Evolutionary conservation across 2,797 vertebrate genomes (phyloP).

Genomic region (Melanotaenia trifasciata): DNA sequence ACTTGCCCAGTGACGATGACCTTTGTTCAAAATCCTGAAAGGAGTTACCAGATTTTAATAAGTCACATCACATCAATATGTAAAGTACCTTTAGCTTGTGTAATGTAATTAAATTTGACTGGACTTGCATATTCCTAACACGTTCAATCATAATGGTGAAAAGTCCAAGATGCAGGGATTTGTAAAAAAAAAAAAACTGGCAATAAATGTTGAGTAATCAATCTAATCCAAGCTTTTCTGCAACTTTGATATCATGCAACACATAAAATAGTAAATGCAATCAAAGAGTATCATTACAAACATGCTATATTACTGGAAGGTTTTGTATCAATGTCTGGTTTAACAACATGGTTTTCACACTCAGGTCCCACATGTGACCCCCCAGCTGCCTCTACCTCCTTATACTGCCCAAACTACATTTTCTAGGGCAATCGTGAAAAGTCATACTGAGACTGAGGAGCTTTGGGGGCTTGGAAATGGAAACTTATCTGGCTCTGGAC

Average conservation of each 20-base stretch:
- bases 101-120: conserved; percentile 43
- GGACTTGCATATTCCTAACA: conserved; percentile 25
- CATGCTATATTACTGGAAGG: neutral
- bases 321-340: conserved; percentile 7
- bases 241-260: neutral
- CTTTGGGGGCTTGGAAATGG: conserved; percentile 73
- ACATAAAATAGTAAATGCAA: neutral
- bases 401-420: conserved; percentile 60
- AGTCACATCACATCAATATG: conserved; percentile 52
- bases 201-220: conserved; percentile 5
- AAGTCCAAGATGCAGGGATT: conserved; percentile 20
- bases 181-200: conserved; percentile 11
- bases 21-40: conserved; percentile 62
- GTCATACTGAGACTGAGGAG: conserved; percentile 53
- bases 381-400: conserved; percentile 48
- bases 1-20: conserved; percentile 51
- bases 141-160: conserved; percentile 27
- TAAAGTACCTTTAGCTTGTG: conserved; percentile 28
- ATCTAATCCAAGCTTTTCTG: conserved; percentile 4
- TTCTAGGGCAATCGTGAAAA: conserved; percentile 65
- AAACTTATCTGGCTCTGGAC: conserved; percentile 75
- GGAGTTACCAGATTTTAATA: conserved; percentile 59
- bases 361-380: conserved; percentile 20
- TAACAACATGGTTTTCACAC: conserved; percentile 10
- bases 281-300: neutral